Base-by-base conservation (phyloP, 2,888 invertebrate species). In the Synergus laeviventris region DNA sequence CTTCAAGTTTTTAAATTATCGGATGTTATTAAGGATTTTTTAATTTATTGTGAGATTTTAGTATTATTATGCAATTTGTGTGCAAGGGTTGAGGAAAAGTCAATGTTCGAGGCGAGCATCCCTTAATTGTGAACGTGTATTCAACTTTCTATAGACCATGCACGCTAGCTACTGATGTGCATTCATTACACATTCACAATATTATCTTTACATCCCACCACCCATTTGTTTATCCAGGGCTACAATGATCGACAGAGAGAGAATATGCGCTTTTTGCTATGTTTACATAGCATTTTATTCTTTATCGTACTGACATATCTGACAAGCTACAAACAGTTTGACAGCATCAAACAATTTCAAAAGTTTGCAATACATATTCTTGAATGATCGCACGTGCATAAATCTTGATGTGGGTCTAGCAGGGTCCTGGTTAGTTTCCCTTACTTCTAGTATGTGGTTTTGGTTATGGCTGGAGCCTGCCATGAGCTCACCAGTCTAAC, bases 101-200 rank as follows among this genome's bases (percentile, higher is more conserved):
- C 56, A 59, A 59, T 59, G 21, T 59, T 59, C 24, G 56, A 59
- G 12, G 11, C 11, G 1, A 59, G 56, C 56, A 59, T 21, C 56
- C 56, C 56, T 18, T 12, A 59, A 24, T 59, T 24, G 56, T 59
- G 14, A 24, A 12, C 56, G 12, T 14, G 21, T 21, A 21, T 21
- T 59, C 24, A 21, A 59, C 18, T 59, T 59, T 59, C 21, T 59
- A 59, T 24, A 11, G 56, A 0, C 12, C 4, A 24, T 24, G 24
- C 21, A 12, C 24, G 42, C 49, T 24, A 38, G 12, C 74, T 78
- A 38, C 79, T 73, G 73, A 76, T 77, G 66, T 81, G 62, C 82
- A 82, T 86, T 84, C 85, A 85, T 88, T 88, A 87, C 86, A 80
- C 87, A 88, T 87, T 86, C 86, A 86, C 85, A 88, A 88, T 88